Evolutionary conservation across 2,888 invertebrate genomes (phyloP).

Genomic region (Diarsia mendica): DNA sequence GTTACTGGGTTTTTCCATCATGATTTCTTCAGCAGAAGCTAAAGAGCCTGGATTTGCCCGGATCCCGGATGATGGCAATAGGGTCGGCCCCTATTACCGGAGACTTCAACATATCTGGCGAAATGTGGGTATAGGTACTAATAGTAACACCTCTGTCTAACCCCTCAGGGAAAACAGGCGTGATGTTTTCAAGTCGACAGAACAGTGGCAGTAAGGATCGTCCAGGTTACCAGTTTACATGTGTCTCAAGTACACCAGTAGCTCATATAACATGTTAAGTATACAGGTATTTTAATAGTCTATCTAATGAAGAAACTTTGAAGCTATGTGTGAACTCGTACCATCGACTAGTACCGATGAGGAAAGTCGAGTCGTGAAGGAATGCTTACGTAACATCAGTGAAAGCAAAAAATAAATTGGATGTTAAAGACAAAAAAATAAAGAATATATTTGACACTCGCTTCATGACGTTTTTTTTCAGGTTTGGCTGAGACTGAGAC

Average conservation of each 20-base stretch:
- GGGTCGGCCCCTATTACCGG: too few relatives aligned
- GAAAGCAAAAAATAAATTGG: conserved; percentile 64
- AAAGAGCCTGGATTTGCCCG: too few relatives aligned
- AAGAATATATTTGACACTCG: conserved; percentile 20
- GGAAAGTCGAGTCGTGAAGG: conserved; percentile 51
- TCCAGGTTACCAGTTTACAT: not conserved
- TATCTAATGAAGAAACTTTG: conserved; percentile 41
- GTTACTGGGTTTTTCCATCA: too few relatives aligned
- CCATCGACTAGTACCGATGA: conserved; percentile 28
- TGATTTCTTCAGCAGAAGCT: too few relatives aligned
- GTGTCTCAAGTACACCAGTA: conserved; percentile 13
- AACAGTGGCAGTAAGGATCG: not conserved
- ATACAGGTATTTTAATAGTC: conserved; percentile 43
- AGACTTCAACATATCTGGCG: too few relatives aligned
- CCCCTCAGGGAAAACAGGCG: too few relatives aligned
- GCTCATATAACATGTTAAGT: conserved; percentile 27
- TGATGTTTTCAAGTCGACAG: not conserved
- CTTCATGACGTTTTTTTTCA: not conserved
- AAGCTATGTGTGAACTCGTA: conserved; percentile 44
- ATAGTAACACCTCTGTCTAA: too few relatives aligned
- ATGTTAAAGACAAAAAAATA: conserved; percentile 45
- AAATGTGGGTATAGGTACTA: too few relatives aligned
- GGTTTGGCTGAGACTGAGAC: not conserved
- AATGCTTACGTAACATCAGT: conserved; percentile 59
- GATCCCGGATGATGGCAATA: too few relatives aligned